Base-by-base conservation (phyloP, 2,888 invertebrate genomes). In the Meliscaeva auricollis region DNA sequence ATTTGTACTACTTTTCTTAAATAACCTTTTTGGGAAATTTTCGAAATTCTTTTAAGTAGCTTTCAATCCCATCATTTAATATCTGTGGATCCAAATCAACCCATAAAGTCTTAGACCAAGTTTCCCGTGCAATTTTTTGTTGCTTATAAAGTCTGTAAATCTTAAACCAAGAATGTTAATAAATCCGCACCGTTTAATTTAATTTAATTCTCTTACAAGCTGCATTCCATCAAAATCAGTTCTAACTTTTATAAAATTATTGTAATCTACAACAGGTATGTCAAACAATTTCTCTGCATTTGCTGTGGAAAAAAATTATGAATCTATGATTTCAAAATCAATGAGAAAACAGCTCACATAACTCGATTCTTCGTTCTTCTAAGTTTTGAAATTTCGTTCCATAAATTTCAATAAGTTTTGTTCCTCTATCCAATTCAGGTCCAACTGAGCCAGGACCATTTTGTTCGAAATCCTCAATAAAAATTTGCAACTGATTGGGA, bases 71-170 rank as follows among this genome's bases (percentile, higher is more conserved):
- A 76, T 97, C 97, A 8, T 96, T 94, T 92, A 98, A 92, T 0
- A 95, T 94, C 89, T 96, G 96, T 1, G 98, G 96, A 91, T 98
- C 96, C 62, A 98, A 93, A 91, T 98, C 95, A 7, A 94, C 95
- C 98, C 98, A 98, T 11, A 98, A 91, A 0, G 97, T 97, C 91
- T 96, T 96, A 0, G 97, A 95, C 98, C 98, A 98, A 5, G 93
- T 89, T 87, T 97, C 96, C 50, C 97, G 93, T 0, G 96, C 96
- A 87, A 93, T 93, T 93, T 95, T 96, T 91, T 97, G 97, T 1
- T 95, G 94, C 87, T 95, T 95, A 90, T 96, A 98, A 26, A 98
- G 93, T 89, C 95, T 95, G 90, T 96, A 98, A 22, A 98, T 91
- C 89, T 91, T 88, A 1, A 70, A 13, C 0, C 2, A n/a, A 20